Evolutionary conservation across 2,113 vertebrate genomes (phyloP).

Genomic region (Dicrurus megarhynchus): DNA sequence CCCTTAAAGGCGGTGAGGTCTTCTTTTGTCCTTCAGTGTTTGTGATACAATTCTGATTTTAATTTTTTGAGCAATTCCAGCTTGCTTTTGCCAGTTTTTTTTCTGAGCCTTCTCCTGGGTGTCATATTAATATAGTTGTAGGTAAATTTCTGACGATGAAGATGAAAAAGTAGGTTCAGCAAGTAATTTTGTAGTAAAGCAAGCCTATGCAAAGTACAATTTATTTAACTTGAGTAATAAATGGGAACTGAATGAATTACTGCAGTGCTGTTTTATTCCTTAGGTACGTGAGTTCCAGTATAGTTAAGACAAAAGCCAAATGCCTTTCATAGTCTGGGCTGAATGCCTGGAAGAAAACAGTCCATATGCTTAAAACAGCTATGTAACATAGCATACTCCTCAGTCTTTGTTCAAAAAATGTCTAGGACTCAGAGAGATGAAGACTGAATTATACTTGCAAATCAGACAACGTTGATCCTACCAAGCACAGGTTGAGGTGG

Average conservation of each 20-base stretch:
- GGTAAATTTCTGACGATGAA: not conserved
- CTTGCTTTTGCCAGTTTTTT: not conserved
- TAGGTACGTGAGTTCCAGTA: constrained; percentile 69
- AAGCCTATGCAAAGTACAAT: not conserved
- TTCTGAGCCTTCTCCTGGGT: not conserved
- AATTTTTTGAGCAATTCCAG: not conserved
- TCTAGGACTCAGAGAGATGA: constrained; percentile 75
- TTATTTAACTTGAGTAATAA: constrained; percentile 35
- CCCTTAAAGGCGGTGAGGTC: not conserved
- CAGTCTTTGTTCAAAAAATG: constrained; percentile 81
- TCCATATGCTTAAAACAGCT: constrained; percentile 80
- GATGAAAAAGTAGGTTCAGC: not conserved
- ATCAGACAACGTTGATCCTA: constrained; percentile 75
- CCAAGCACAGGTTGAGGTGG: constrained; percentile 72
- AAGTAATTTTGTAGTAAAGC: not conserved
- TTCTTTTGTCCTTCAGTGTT: constrained; percentile 10
- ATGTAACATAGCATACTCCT: constrained; percentile 73
- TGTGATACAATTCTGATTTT: not conserved
- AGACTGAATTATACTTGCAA: constrained; percentile 80
- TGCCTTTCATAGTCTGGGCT: constrained; percentile 79
- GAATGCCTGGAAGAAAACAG: constrained; percentile 78
- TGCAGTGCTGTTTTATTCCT: constrained; percentile 56
- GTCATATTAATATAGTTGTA: not conserved
- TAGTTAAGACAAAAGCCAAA: constrained; percentile 78
- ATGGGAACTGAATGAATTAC: constrained; percentile 25